Evolutionary conservation across 1,140 invertebrate species (phyloP).

Genomic region (Sinella curviseta): DNA sequence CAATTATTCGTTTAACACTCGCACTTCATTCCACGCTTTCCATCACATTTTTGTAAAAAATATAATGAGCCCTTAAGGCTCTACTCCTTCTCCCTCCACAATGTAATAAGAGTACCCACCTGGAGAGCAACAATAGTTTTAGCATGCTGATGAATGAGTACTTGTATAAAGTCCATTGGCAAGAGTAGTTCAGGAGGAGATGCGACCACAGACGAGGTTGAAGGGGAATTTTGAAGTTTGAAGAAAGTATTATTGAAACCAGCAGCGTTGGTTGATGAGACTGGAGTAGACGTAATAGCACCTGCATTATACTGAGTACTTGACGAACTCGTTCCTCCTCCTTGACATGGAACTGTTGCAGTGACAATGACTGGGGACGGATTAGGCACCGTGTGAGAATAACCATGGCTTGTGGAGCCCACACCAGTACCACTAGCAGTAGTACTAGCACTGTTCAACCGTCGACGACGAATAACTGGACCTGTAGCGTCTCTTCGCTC

Average conservation of each 20-base stretch:
- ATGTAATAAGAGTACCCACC: conserved; percentile 28
- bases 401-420: conserved; percentile 11
- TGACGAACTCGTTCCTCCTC: not conserved
- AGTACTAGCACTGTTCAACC: not conserved
- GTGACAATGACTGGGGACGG: conserved; percentile 5
- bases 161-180: conserved; percentile 49
- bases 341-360: conserved; percentile 1
- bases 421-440: not conserved
- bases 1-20: too few relatives aligned
- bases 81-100: not conserved
- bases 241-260: conserved; percentile 18
- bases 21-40: too few relatives aligned
- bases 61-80: too few relatives aligned
- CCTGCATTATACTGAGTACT: conserved; percentile 19
- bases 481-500: not conserved
- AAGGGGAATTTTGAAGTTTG: conserved; percentile 19
- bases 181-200: conserved; percentile 2
- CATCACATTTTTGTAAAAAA: not conserved
- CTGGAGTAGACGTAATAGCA: not conserved
- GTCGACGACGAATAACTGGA: not conserved
- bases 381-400: not conserved
- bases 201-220: not conserved
- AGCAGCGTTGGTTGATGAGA: not conserved
- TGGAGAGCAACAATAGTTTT: conserved; percentile 48
- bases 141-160: conserved; percentile 50